Base-by-base conservation (phyloP, 1,140 invertebrate species). In the Eumeta japonica region DNA sequence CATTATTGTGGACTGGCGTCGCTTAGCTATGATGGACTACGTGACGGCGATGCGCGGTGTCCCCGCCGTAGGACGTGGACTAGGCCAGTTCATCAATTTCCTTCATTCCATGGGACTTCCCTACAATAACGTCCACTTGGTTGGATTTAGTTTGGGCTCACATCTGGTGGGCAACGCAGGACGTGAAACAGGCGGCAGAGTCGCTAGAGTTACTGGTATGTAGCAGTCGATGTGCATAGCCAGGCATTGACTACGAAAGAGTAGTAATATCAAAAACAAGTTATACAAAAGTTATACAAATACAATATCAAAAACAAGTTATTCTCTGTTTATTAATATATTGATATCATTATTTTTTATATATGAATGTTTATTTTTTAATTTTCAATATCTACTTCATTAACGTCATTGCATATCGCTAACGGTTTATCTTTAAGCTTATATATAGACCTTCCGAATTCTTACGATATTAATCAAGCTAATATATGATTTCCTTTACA, bases 71-170 rank as follows among this genome's bases (percentile, higher is more conserved):
- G 76, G 62, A 3, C 58, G 60, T 0, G 58, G 56, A 13, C 31
- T 76, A 0, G 72, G 62, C 27, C 63, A 68, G 38, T 76, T 76
- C 32, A 51, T 84, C 9, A 57, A 70, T 17, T 75, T 75, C 39
- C 40, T 83, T 1, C 48, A 55, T 27, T 11, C 46, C 0, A 54
- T 52, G 19, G 55, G 56, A 12, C 48, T 54, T 3, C 43, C 46
- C 0, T 57, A 51, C 28, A 66, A 79, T 12, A 75, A 78, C 40
- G 78, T 91, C 39, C 93, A 97, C 57, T 50, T 96, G 27, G 88
- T 96, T 48, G 93, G 93, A 0, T 94, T 94, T 65, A 87, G 85
- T 41, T 65, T 89, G 36, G 93, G 93, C 0, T 91, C 90, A 2
- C 94, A 97, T 56, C 83, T 94, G 1, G 89, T 91, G 0, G 93